A percentile compares a stretch with the other conserved stretches of the same genome.
Conservation (phyloP, 2,113 vertebrate species). For the Capreolus pygargus region DNA sequence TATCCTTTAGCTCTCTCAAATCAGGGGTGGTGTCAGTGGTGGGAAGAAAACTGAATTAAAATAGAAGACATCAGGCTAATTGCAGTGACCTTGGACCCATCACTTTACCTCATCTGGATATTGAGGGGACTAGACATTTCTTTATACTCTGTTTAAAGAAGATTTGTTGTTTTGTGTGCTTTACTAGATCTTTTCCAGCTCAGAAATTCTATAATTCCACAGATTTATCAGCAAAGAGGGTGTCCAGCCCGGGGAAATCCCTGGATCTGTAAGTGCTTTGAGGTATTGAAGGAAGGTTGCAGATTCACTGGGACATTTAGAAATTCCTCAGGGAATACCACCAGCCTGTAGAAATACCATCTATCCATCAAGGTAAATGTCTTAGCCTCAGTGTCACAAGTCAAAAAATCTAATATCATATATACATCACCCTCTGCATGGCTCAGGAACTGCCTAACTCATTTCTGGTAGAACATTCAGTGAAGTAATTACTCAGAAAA, state of each 20-base stretch:
- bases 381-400: conserved; percentile 42
- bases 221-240: background rate
- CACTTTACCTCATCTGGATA: background rate
- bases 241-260: background rate
- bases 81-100: background rate
- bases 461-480: conserved; percentile 53
- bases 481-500: conserved; percentile 65
- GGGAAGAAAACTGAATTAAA: background rate
- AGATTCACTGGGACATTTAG: conserved; percentile 23
- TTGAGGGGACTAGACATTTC: background rate
- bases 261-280: background rate
- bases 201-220: background rate
- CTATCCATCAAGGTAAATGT: conserved; percentile 47
- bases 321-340: conserved; percentile 36
- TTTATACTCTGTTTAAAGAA: background rate
- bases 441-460: conserved; percentile 50
- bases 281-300: background rate
- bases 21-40: background rate
- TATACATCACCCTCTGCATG: conserved; percentile 49
- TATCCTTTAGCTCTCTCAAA: background rate
- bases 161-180: background rate
- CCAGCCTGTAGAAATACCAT: conserved; percentile 11
- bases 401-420: conserved; percentile 50
- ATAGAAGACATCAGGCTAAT: background rate
- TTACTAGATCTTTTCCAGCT: background rate